These are phyloP conservation scores for Bambusicola thoracicus DNA, from an alignment of 2,113 vertebrate species.

Conservation along the genomic window DNA sequence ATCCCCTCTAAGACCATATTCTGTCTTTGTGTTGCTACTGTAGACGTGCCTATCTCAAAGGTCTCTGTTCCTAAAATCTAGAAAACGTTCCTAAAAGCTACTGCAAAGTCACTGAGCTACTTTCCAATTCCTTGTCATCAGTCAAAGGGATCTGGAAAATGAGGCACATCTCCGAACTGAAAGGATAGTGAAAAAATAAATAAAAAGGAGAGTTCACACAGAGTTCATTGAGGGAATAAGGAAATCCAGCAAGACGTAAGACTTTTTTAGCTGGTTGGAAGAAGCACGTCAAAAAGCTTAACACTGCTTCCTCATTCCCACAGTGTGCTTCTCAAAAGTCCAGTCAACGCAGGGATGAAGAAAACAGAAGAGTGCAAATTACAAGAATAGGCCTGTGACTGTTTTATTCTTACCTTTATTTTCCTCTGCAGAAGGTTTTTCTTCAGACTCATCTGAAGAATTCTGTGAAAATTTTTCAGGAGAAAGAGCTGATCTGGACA, in stretches of 20 bases:
- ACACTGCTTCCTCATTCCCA: background rate
- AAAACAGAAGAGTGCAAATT: background rate
- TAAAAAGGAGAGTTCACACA: background rate
- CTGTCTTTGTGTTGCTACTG: background rate
- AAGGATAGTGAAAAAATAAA: background rate
- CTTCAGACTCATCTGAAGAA: conserved; percentile 75
- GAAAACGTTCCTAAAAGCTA: background rate
- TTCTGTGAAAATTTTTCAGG: conserved; percentile 56
- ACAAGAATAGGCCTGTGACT: background rate
- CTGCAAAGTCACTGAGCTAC: background rate
- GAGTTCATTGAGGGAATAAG: background rate
- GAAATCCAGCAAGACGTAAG: background rate
- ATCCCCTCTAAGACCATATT: background rate
- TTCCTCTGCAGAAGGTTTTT: conserved; percentile 79
- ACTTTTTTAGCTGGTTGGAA: background rate
- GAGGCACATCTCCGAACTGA: background rate
- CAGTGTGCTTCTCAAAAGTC: background rate
- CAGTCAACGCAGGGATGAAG: background rate
- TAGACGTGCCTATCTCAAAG: background rate
- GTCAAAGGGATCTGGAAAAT: background rate
- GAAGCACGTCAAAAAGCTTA: background rate
- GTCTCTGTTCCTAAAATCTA: background rate
- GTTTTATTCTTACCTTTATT: conserved; percentile 75
- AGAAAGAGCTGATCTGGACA: conserved; percentile 31
- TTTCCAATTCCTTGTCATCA: background rate